Conservation (phyloP, 2,113 vertebrate genomes). For the Zosterops lateralis region DNA sequence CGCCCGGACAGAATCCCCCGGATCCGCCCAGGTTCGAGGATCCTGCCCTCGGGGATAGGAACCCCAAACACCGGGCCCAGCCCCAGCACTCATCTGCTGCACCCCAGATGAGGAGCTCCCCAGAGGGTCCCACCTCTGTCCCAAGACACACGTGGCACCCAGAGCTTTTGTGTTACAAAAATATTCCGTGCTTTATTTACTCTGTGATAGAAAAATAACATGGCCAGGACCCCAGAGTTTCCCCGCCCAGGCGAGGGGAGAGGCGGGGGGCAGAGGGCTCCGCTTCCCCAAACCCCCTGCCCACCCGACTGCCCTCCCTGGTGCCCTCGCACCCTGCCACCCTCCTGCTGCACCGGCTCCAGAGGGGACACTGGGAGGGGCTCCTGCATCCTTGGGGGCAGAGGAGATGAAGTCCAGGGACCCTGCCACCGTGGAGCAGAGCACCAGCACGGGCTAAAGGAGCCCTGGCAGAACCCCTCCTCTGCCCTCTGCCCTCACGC, state of each 20-base stretch:
- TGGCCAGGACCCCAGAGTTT: conserved; percentile 53
- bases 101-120: not conserved
- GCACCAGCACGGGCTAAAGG: not conserved
- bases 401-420: not conserved
- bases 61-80: not conserved
- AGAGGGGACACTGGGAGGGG: not conserved
- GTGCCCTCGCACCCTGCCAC: not conserved
- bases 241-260: not conserved
- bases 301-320: not conserved
- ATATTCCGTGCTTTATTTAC: conserved; percentile 76
- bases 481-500: not conserved
- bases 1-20: not conserved
- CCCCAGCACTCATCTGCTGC: not conserved
- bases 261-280: not conserved
- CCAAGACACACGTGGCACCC: conserved; percentile 63
- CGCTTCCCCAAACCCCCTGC: not conserved
- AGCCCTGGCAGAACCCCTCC: not conserved
- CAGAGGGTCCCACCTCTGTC: not conserved
- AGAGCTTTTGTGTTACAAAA: conserved; percentile 77
- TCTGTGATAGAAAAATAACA: conserved; percentile 79
- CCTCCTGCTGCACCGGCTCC: not conserved
- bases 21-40: not conserved
- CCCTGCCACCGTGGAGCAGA: not conserved
- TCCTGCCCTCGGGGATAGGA: not conserved
- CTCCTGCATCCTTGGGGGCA: not conserved